Evolutionary conservation across 1,140 invertebrate species (phyloP).

Genomic region (Bombyx mandarina): DNA sequence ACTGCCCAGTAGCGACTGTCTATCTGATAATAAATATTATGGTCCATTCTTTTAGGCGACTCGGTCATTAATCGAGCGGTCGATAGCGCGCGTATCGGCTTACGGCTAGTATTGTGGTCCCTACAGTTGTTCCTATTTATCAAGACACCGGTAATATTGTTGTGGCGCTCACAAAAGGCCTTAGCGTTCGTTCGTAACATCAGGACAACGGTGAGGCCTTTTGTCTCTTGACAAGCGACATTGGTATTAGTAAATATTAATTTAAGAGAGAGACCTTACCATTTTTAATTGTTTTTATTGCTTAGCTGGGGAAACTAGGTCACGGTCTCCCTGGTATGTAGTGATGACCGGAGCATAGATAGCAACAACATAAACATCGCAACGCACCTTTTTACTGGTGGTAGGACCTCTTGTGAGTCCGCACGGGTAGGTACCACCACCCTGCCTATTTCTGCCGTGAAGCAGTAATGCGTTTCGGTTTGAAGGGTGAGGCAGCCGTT

Average conservation of each 20-base stretch:
- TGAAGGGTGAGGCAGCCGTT: too few relatives aligned
- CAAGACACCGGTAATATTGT: conserved; percentile 63
- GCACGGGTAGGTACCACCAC: too few relatives aligned
- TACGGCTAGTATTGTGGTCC: conserved; percentile 60
- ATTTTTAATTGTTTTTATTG: too few relatives aligned
- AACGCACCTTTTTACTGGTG: too few relatives aligned
- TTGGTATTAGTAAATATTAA: conserved; percentile 40
- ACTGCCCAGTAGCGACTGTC: conserved; percentile 60
- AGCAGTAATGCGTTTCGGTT: too few relatives aligned
- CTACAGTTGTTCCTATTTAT: conserved; percentile 65
- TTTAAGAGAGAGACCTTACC: conserved; percentile 7
- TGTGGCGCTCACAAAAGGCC: conserved; percentile 47
- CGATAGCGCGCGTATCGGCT: conserved; percentile 61
- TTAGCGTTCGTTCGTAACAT: conserved; percentile 26
- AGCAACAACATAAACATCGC: too few relatives aligned
- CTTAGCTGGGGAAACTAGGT: too few relatives aligned
- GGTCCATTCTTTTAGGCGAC: conserved; percentile 67
- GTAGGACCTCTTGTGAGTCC: too few relatives aligned
- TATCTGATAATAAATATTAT: conserved; percentile 70
- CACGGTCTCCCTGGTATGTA: too few relatives aligned
- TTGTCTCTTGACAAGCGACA: conserved; percentile 50
- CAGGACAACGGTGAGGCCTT: conserved; percentile 33
- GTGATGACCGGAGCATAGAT: too few relatives aligned
- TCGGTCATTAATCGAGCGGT: conserved; percentile 64
- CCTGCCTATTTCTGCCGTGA: too few relatives aligned